Evolutionary conservation across 2,888 invertebrate genomes (phyloP), one percentile per base, ranked within the genome.

Genomic region (Drosophila glabriapex): DNA sequence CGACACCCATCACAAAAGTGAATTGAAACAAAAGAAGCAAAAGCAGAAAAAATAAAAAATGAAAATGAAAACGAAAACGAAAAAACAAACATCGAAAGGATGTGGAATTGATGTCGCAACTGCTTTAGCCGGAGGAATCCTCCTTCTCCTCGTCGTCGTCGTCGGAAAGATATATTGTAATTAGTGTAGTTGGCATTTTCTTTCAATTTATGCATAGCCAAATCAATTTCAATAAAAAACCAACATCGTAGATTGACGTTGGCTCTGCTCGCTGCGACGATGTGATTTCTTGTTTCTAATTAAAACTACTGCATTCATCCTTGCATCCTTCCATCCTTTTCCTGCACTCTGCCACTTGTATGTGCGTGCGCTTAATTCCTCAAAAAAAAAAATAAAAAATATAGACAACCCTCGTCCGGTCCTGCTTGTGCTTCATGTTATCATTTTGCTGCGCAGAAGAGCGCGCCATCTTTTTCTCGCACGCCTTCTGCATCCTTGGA

Each of bases 381-480:
- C 71, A 66, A 66, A 19, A 39, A 4, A 19, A 25, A 9, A 2
- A 46, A 19, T 0, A 4, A 46, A 14, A n/a, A 9, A 41, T 9
- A 12, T n/a, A 9, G 46, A 46, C 46, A 46, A 16, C 50, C 12
- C 56, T 65, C 52, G 14, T 19, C 49, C 25, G 16, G 31, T 49
- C 37, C 39, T 56, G 2, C 60, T 62, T 14, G 1, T 3, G 12
- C 54, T 46, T n/a, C 37, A 53, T 71, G 37, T 37, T 53, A 43
- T 54, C 53, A 37, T 28, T 67, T 55, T 33, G 70, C 60, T 86
- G 80, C 85, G 80, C 85, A 83, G 80, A 88, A 79, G 85, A 90
- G 83, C 63, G 71, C 82, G 89, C 89, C 80, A 85, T 87, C 90
- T 90, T 90, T 88, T 88, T 88, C 85, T 88, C 83, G 80, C 90